Percentiles rank a stretch among this genome's conserved stretches.
phyloP scores from a whole-genome alignment of 2,113 vertebrate species.

The pig (Sus scrofa) region T2T-Sscrofa CM000818.6:40884501-40885000 shows the following conservation, averaged over 20 bases:
- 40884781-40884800: background rate
- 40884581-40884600: background rate
- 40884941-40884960: background rate
- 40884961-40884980: background rate
- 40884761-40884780: background rate
- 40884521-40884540: background rate
- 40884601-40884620: background rate
- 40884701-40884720: background rate
- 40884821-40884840: background rate
- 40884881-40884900: background rate
- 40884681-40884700: background rate
- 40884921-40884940: background rate
- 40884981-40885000: background rate
- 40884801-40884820: background rate
- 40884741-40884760: background rate
- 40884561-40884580: background rate
- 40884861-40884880: background rate
- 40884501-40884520: background rate
- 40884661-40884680: background rate
- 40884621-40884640: fast-evolving
- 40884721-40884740: background rate
- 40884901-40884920: background rate
- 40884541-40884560: background rate
- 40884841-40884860: background rate
- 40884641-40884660: background rate